These are phyloP conservation scores for Turdus rufiventris DNA, from an alignment of 2,113 vertebrate genomes.

Conservation along the genomic window DNA sequence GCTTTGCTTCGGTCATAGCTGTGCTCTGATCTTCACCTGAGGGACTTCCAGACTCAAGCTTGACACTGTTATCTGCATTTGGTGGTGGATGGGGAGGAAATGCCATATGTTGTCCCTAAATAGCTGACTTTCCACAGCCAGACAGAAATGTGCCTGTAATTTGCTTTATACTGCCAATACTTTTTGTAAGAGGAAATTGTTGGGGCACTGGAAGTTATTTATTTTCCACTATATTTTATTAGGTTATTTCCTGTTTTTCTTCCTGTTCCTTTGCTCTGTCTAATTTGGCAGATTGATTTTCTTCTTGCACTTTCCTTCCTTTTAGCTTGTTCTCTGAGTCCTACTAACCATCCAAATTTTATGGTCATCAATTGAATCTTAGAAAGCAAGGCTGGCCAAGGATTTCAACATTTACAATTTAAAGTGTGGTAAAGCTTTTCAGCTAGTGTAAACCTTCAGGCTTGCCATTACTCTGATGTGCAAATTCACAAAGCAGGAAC, in stretches of 20 bases:
- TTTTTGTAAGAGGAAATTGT: slow-evolving; percentile 58
- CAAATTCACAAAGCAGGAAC: neutral
- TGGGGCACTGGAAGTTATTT: slow-evolving; percentile 61
- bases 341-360: neutral
- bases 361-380: neutral
- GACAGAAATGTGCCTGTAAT: slow-evolving; percentile 28
- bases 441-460: neutral
- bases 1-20: neutral
- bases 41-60: neutral
- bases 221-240: slow-evolving; percentile 62
- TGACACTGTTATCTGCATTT: neutral
- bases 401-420: neutral
- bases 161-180: slow-evolving; percentile 18
- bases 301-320: slow-evolving; percentile 43
- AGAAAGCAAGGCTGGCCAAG: neutral
- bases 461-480: neutral
- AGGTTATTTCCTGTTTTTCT: slow-evolving; percentile 67
- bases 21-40: neutral
- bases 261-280: slow-evolving; percentile 60
- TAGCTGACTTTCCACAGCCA: neutral
- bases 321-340: neutral
- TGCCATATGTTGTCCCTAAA: neutral
- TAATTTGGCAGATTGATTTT: slow-evolving; percentile 62
- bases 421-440: neutral
- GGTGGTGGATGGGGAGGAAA: neutral